Base-by-base conservation (phyloP, 2,797 vertebrate genomes). In the Ciconia nigra region DNA sequence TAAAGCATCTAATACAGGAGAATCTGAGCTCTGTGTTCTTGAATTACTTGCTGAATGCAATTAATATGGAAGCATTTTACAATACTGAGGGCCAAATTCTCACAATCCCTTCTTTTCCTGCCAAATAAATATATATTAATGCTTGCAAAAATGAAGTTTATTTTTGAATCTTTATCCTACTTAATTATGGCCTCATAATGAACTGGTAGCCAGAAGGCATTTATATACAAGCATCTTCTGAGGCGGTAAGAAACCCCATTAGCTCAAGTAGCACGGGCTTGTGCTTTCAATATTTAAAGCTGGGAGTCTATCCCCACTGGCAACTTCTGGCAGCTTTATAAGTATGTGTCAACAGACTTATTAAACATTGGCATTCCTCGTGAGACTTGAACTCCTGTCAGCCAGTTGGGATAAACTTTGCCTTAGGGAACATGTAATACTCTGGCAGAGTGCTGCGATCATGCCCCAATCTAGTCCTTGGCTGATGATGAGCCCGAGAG, bases 321-420 rank as follows among this genome's bases (percentile, higher is more conserved):
- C 78, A 93, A 5, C 65, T 93, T 88, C 65, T 86, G 71, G 90
- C 74, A 95, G 87, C 73, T 84, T 91, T 65, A 25, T 78, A 80
- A 89, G 59, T 69, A 80, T 35, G 84, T 86, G 72, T 91, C 95
- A 94, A 95, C 62, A 91, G 79, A 47, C 62, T 93, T 83, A 93
- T 94, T 94, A 94, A 95, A 70, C 51, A 47, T 13, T 84, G 73
- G 89, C 89, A 91, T 86, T 78, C 72, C 80, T 82, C 8, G 0
- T 65, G 94, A 74, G 85, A 87, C 83, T 76, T 67, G 58, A 88
- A 58, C 49, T 91, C 54, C 83, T 84, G 87, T 82, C 87, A 95
- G 87, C 72, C 89, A 95, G 76, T 93, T 84, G 80, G 73, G 83
- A 76, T 90, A 62, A 76, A 65, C 80, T 90, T 55, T 79, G 87